These are phyloP conservation scores for Numenius arquata DNA, from an alignment of 2,113 vertebrate genomes.

Conservation along the genomic window DNA sequence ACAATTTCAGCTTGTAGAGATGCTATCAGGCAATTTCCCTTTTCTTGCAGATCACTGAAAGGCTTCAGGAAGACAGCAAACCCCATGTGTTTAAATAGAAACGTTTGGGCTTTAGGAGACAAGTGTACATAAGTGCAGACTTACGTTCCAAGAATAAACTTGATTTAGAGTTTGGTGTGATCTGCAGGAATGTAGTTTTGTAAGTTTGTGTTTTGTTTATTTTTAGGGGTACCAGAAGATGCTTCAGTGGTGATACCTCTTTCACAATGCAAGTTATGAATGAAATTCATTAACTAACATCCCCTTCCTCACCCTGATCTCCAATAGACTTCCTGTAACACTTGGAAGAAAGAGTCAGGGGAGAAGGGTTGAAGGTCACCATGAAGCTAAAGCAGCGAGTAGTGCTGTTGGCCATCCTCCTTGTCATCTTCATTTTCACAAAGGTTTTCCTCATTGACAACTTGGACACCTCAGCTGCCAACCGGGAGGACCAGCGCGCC, in stretches of 20 bases:
- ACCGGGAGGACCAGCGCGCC: conserved; percentile 89
- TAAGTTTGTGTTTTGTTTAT: conserved; percentile 36
- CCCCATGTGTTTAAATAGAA: not conserved
- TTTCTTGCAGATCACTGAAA: not conserved
- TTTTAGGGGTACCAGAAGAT: conserved; percentile 64
- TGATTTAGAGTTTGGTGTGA: not conserved
- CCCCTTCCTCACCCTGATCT: conserved; percentile 57
- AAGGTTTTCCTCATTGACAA: conserved; percentile 98
- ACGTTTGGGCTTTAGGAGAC: not conserved
- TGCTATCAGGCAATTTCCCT: not conserved
- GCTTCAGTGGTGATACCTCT: not conserved
- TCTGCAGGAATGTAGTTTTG: not conserved
- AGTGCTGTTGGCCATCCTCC: conserved; percentile 90
- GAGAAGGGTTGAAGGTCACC: conserved; percentile 59
- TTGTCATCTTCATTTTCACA: conserved; percentile 95
- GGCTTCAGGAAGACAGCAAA: not conserved
- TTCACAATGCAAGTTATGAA: conserved; percentile 12
- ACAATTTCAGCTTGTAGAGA: not conserved
- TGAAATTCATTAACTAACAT: conserved; percentile 39
- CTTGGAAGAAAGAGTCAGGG: conserved; percentile 23
- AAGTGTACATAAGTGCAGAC: not conserved
- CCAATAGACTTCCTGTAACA: conserved; percentile 26
- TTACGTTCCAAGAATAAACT: not conserved
- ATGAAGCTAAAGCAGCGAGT: conserved; percentile 99
- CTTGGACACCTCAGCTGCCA: conserved; percentile 90